These are phyloP conservation scores for Passer domesticus DNA, from an alignment of 2,113 vertebrate species.

Conservation along the genomic window DNA sequence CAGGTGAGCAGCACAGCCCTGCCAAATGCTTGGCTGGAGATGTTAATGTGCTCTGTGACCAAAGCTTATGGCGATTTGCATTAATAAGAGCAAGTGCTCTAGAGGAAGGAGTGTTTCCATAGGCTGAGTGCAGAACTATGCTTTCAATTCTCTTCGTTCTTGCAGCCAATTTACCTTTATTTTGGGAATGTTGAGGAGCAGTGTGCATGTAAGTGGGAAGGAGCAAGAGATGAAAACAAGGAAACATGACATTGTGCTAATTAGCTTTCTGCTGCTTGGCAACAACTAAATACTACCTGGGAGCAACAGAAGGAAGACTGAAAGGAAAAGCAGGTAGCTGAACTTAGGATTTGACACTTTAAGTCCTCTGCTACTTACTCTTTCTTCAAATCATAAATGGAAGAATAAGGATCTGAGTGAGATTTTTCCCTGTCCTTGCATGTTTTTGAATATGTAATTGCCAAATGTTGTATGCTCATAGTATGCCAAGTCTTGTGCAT, in stretches of 20 bases:
- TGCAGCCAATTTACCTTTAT: not conserved
- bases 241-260: slow-evolving; percentile 1
- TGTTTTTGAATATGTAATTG: not conserved
- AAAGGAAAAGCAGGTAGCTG: not conserved
- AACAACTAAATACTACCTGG: not conserved
- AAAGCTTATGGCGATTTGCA: not conserved
- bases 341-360: not conserved
- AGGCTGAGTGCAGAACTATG: not conserved
- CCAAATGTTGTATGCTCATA: not conserved
- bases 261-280: slow-evolving; percentile 21
- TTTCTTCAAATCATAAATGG: not conserved
- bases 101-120: not conserved
- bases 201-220: not conserved
- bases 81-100: not conserved
- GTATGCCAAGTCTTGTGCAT: not conserved
- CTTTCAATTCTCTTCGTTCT: not conserved
- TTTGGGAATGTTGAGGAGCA: not conserved
- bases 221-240: not conserved
- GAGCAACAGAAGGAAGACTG: not conserved
- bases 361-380: not conserved
- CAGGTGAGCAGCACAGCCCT: not conserved
- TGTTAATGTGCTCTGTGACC: not conserved
- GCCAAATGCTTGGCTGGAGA: not conserved
- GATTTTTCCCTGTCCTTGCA: not conserved
- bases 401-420: not conserved